These are phyloP conservation scores for Orchestes rusci DNA, from an alignment of 2,888 invertebrate species.

Conservation along the genomic window DNA sequence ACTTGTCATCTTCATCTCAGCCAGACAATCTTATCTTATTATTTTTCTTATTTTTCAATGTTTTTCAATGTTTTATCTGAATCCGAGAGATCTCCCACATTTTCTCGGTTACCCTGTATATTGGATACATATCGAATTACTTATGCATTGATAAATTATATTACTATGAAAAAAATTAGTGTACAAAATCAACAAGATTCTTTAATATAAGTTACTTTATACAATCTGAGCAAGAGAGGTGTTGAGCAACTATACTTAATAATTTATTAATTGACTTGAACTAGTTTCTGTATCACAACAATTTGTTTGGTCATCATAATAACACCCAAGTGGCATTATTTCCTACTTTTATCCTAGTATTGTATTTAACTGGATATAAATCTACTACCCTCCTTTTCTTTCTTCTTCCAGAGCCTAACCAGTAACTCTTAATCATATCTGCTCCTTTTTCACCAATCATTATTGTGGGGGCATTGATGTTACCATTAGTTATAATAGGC, in stretches of 20 bases:
- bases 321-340: constrained; percentile 17
- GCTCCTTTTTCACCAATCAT: constrained; percentile 86
- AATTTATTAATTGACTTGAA: neutral
- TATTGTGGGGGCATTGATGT: constrained; percentile 79
- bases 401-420: constrained; percentile 24
- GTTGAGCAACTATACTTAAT: constrained; percentile 4
- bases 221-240: constrained; percentile 23
- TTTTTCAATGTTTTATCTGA: too few relatives aligned
- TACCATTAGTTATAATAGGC: constrained; percentile 81
- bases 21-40: too few relatives aligned
- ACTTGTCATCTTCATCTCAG: too few relatives aligned
- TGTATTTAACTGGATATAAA: constrained; percentile 23
- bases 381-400: constrained; percentile 24
- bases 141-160: too few relatives aligned
- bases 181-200: too few relatives aligned
- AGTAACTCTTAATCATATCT: constrained; percentile 63
- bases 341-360: constrained; percentile 26
- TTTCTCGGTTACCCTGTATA: too few relatives aligned
- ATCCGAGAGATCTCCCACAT: too few relatives aligned
- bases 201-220: constrained; percentile 15
- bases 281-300: too few relatives aligned
- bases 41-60: too few relatives aligned
- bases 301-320: too few relatives aligned
- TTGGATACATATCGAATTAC: too few relatives aligned
- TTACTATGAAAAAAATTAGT: too few relatives aligned